A percentile compares a stretch with the other conserved stretches of the same genome.
These are phyloP conservation scores for Heliconius erato DNA, from an alignment of 2,888 invertebrate species.

Conservation along the genomic window DNA sequence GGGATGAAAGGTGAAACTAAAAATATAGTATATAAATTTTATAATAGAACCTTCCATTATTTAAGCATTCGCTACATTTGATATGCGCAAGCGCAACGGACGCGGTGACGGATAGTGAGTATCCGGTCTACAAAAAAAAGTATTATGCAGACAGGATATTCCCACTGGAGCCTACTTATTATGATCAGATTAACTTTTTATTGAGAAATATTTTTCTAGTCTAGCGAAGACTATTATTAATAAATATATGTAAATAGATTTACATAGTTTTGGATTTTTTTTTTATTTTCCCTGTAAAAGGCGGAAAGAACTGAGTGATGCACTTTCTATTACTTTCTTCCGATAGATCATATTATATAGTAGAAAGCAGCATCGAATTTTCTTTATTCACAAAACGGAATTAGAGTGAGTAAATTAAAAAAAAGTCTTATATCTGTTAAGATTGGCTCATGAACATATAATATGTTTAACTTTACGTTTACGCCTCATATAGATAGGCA, in stretches of 20 bases:
- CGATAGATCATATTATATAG: too few relatives aligned
- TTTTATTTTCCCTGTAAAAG: background rate
- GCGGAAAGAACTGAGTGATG: background rate
- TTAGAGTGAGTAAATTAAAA: too few relatives aligned
- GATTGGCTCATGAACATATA: too few relatives aligned
- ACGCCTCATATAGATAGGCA: too few relatives aligned
- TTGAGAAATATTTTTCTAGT: conserved; percentile 1
- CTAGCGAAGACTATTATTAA: background rate
- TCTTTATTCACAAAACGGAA: background rate
- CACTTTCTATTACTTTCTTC: background rate
- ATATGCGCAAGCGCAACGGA: conserved; percentile 48
- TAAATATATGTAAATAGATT: background rate
- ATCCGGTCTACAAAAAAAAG: conserved; percentile 50
- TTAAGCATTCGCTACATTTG: conserved; percentile 28
- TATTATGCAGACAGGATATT: conserved; percentile 49
- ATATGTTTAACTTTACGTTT: too few relatives aligned
- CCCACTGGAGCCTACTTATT: conserved; percentile 41
- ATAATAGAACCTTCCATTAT: conserved; percentile 10
- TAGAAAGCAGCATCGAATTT: too few relatives aligned
- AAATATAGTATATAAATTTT: background rate
- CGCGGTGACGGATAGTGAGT: conserved; percentile 49
- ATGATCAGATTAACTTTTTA: conserved; percentile 27
- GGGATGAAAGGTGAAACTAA: background rate
- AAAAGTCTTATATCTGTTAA: too few relatives aligned
- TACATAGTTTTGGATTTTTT: background rate